These are phyloP conservation scores for Poecilia wingei DNA, from an alignment of 2,797 vertebrate species.

Conservation along the genomic window DNA sequence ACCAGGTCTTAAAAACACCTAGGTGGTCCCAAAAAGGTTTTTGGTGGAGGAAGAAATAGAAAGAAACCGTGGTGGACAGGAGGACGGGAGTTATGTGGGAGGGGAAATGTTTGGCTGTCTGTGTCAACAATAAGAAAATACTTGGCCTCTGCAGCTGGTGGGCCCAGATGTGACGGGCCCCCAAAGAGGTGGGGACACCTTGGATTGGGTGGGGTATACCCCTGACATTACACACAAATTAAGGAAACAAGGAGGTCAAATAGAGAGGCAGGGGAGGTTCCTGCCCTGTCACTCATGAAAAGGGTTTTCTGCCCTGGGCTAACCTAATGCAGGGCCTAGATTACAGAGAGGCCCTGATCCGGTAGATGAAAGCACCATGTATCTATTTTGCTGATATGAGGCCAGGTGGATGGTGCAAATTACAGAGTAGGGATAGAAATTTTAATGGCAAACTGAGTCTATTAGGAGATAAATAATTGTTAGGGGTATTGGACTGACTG, in stretches of 20 bases:
- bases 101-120: slow-evolving; percentile 74
- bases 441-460: slow-evolving; percentile 22
- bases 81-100: slow-evolving; percentile 70
- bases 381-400: slow-evolving; percentile 50
- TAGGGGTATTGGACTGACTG: slow-evolving; percentile 3
- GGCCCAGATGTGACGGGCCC: slow-evolving; percentile 36
- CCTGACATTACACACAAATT: slow-evolving; percentile 79
- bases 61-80: slow-evolving; percentile 58
- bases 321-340: slow-evolving; percentile 44
- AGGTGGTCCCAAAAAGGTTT: slow-evolving; percentile 71
- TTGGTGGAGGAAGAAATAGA: slow-evolving; percentile 41
- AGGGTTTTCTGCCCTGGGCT: slow-evolving; percentile 59
- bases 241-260: slow-evolving; percentile 76
- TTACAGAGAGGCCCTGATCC: slow-evolving; percentile 57
- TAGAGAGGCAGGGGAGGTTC: slow-evolving; percentile 62
- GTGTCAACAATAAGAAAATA: slow-evolving; percentile 79
- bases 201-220: slow-evolving; percentile 57
- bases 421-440: slow-evolving; percentile 47
- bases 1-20: slow-evolving; percentile 59
- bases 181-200: slow-evolving; percentile 21
- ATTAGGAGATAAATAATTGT: slow-evolving; percentile 27
- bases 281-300: slow-evolving; percentile 63
- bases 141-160: slow-evolving; percentile 67
- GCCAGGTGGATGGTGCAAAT: slow-evolving; percentile 42
- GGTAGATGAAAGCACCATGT: slow-evolving; percentile 65